A percentile compares a stretch with the other conserved stretches of the same genome.
Conservation (phyloP, 2,888 invertebrate species). For the Antheraea yamamai region DNA sequence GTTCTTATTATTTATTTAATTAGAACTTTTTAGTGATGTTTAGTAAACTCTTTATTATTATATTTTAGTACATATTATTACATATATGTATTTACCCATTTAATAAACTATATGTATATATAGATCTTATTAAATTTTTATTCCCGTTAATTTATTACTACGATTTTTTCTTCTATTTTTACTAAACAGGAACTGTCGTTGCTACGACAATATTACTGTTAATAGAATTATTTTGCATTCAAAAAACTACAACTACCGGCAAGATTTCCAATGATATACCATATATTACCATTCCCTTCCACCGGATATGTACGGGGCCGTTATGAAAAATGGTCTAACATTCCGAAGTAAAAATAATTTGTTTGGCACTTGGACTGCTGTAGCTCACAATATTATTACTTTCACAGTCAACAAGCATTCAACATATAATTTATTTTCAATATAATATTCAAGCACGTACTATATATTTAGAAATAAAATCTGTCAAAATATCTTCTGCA, state of each 20-base stretch:
- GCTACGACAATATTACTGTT: background rate
- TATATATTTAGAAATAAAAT: background rate
- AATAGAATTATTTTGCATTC: constrained; percentile 35
- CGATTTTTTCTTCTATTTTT: too few species aligned
- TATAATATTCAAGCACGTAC: background rate
- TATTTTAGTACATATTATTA: background rate
- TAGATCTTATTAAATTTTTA: background rate
- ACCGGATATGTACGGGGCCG: background rate
- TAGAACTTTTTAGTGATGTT: background rate
- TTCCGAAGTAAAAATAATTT: background rate
- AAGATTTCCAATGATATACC: background rate
- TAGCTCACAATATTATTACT: background rate
- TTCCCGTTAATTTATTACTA: background rate
- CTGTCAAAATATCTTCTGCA: background rate
- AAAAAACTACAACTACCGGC: constrained; percentile 30
- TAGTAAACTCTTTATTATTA: background rate
- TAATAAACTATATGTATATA: background rate
- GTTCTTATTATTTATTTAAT: background rate
- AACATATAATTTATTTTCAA: background rate
- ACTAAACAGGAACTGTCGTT: background rate
- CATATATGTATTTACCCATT: background rate
- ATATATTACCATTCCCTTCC: background rate
- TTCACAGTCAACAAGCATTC: background rate
- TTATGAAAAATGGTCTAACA: background rate
- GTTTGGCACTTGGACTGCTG: constrained; percentile 3